Base-by-base conservation (phyloP, 2,888 invertebrate species). In the Ceratothoa steindachneri region DNA sequence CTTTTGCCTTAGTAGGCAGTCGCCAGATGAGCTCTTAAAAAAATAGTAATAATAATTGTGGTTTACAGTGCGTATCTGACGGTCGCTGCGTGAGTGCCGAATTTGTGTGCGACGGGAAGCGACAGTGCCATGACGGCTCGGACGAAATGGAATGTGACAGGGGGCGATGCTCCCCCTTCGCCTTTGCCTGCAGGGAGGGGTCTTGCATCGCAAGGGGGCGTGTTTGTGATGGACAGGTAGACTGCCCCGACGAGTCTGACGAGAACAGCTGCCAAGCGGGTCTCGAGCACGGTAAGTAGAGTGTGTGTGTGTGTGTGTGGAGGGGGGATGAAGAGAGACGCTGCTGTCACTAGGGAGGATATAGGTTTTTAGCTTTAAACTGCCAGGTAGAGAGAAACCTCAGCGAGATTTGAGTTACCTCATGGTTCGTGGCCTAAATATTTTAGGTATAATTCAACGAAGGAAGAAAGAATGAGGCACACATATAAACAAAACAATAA, bases 31-130 rank as follows among this genome's bases (percentile, higher is more conserved):
- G n/a, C n/a, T n/a, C n/a, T n/a, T n/a, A n/a, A n/a, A n/a, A n/a
- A n/a, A n/a, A n/a, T n/a, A n/a, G n/a, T n/a, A n/a, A n/a, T n/a
- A n/a, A n/a, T n/a, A n/a, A n/a, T n/a, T n/a, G n/a, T n/a, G n/a
- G 15, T 15, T 81, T 80, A n/a, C 86, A 95, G 90, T 95, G 95
- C 83, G 90, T 91, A 31, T 91, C 91, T 70, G 90, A 90, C 69
- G 95, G 95, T 0, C 87, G 89, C 15, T 95, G 95, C 84, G 92
- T 95, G 83, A 93, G 93, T 82, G 94, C 93, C 93, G 94, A 93
- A 87, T 94, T 93, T 85, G 92, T 95, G 2, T 95, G 95, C 84
- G 94, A 95, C 83, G 91, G 91, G 9, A 89, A 91, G 80, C 88
- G 89, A 79, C 93, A 95, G 83, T 95, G 95, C 83, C 80, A 80